Conservation (phyloP, 1,140 invertebrate species). For the Lysiphlebus fabarum region DNA sequence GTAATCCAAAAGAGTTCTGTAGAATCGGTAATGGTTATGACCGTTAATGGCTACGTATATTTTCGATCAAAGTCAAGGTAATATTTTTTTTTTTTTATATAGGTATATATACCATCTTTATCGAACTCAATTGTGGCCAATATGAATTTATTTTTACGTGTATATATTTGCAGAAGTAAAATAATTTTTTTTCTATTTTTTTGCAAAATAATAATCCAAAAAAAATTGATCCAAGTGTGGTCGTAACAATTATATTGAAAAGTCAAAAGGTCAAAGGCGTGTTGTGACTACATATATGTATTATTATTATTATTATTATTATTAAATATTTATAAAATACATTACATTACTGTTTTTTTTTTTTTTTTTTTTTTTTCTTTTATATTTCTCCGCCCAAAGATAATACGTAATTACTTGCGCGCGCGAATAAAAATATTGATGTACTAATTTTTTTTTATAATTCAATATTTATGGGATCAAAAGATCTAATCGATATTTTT, state of each 20-base stretch:
- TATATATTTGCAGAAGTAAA: background rate
- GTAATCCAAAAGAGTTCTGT: constrained; percentile 38
- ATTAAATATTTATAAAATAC: constrained; percentile 22
- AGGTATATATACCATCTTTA: background rate
- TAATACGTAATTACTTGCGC: constrained; percentile 39
- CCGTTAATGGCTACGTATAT: constrained; percentile 49
- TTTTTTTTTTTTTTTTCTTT: no score
- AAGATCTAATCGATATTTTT: constrained; percentile 3
- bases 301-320: constrained; percentile 29
- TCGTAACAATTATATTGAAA: constrained; percentile 44
- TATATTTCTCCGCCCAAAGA: constrained; percentile 2
- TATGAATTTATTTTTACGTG: no score
- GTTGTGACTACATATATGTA: constrained; percentile 35
- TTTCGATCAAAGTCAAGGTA: background rate
- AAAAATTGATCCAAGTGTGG: constrained; percentile 7
- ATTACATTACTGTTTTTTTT: background rate
- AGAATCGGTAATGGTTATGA: constrained; percentile 53
- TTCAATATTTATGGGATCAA: constrained; percentile 44
- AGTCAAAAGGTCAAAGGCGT: constrained; percentile 45
- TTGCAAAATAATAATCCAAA: background rate
- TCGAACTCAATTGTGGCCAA: no score
- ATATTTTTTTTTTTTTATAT: no score
- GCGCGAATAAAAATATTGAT: no score
- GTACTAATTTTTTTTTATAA: no score
- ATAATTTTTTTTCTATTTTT: background rate